These are phyloP conservation scores for Musca vetustissima DNA, from an alignment of 1,140 invertebrate genomes.

Conservation along the genomic window DNA sequence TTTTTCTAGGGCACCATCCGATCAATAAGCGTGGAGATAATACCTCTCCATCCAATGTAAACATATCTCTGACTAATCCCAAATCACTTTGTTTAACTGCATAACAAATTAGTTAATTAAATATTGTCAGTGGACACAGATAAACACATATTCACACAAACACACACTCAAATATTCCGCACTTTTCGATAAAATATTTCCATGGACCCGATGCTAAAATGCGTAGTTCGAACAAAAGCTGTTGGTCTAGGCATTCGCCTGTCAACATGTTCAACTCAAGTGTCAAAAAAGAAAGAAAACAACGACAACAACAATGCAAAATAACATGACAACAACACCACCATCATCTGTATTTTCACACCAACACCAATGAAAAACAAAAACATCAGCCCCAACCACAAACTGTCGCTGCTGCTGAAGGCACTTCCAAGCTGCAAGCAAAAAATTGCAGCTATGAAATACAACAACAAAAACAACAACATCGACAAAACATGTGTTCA, in stretches of 20 bases:
- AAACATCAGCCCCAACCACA: neutral
- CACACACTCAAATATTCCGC: no score
- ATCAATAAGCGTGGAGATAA: no score
- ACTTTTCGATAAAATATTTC: no score
- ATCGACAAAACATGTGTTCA: conserved; percentile 2
- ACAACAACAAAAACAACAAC: neutral
- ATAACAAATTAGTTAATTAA: no score
- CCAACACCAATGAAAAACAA: neutral
- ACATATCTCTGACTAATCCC: no score
- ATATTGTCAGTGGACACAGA: no score
- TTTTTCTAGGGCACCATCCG: no score
- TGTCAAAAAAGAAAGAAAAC: neutral
- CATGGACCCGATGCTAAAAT: no score
- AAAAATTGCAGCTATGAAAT: neutral
- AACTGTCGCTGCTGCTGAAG: neutral
- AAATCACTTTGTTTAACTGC: no score
- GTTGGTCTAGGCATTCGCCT: neutral
- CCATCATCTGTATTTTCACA: neutral
- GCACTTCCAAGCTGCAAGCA: neutral
- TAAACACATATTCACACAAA: no score
- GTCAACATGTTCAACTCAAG: conserved; percentile 7
- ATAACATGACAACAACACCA: neutral
- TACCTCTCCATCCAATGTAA: no score
- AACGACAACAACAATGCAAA: neutral
- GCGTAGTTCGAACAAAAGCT: no score